Base-by-base conservation (phyloP, 2,797 vertebrate species). In the Philypnodon macrostomus region DNA sequence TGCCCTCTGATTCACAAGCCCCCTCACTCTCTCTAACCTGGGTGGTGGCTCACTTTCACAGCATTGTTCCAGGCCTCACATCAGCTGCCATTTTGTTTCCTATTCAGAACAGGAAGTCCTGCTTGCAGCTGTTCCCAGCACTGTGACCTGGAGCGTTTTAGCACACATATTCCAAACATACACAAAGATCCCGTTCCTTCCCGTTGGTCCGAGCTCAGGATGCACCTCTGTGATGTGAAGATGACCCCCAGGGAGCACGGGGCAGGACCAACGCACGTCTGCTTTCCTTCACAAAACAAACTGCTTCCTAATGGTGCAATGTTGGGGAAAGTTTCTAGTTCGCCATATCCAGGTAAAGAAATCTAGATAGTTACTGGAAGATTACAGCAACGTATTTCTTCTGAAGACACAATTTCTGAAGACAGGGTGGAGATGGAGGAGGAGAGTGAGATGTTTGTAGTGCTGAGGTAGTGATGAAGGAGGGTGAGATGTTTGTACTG, bases 11-110 rank as follows among this genome's bases (percentile, higher is more conserved):
- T 77, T 85, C 68, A 77, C 65, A 66, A 79, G 66, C 58, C 11
- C 55, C 59, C 18, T 39, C 1, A 73, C 41, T 29, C 77, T 66
- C 70, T 37, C 65, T 84, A 77, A 86, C 81, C 83, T 86, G 85
- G 87, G 85, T 75, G 85, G 80, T 67, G 81, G 75, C 85, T 53
- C 74, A 80, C 65, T 88, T 88, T 88, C 87, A 87, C 87, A 88
- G 81, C 72, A 88, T 88, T 88, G 87, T 88, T 88, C 65, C 80
- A 64, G 51, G 53, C 64, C 73, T 81, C 45, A 70, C 64, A 49
- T 67, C 47, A 46, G 45, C 67, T 33, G 49, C 83, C 83, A 86
- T 88, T 69, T 86, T 86, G 80, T 81, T 88, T 87, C 85, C 83
- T 81, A 62, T 75, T 47, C 70, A 70, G 64, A 50, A 73, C 68